Evolutionary conservation across 2,888 invertebrate genomes (phyloP).

Genomic region (Theristus sp.): DNA sequence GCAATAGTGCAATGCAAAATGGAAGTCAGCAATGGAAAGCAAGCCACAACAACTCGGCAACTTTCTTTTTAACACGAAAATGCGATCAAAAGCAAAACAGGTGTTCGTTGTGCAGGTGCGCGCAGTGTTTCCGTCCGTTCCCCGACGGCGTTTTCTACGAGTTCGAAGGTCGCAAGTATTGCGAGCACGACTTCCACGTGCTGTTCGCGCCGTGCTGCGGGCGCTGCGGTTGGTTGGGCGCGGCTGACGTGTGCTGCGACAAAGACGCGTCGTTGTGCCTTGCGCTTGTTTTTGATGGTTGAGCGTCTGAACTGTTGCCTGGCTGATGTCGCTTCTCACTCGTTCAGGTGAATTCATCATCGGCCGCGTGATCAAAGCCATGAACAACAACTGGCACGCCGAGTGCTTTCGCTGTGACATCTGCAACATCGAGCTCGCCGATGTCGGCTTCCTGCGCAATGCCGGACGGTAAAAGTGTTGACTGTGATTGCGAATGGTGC

Average conservation of each 20-base stretch:
- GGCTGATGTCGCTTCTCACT: too few species aligned
- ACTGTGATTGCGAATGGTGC: neutral
- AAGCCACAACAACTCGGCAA: too few species aligned
- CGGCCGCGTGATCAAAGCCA: slow-evolving; percentile 95
- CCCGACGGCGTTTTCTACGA: slow-evolving; percentile 94
- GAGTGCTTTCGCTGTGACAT: slow-evolving; percentile 88
- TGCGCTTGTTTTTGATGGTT: neutral
- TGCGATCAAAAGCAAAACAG: too few species aligned
- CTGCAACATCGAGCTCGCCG: slow-evolving; percentile 74
- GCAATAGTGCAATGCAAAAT: too few species aligned
- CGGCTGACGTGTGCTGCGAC: neutral
- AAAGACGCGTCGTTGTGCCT: too few species aligned
- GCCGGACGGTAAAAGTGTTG: slow-evolving; percentile 44
- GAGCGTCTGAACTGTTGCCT: neutral
- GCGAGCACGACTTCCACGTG: slow-evolving; percentile 95
- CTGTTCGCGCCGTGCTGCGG: slow-evolving; percentile 73
- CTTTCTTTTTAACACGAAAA: too few species aligned
- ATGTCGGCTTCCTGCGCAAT: slow-evolving; percentile 72
- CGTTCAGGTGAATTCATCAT: slow-evolving; percentile 63
- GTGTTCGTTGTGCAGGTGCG: slow-evolving; percentile 63
- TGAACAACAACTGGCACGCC: slow-evolving; percentile 98
- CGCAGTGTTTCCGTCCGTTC: slow-evolving; percentile 93
- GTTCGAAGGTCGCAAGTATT: slow-evolving; percentile 95
- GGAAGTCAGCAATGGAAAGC: too few species aligned
- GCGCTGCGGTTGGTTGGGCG: slow-evolving; percentile 50